These are phyloP conservation scores for Oxyteleia sp. DNA, from an alignment of 2,888 invertebrate species.

Conservation along the genomic window DNA sequence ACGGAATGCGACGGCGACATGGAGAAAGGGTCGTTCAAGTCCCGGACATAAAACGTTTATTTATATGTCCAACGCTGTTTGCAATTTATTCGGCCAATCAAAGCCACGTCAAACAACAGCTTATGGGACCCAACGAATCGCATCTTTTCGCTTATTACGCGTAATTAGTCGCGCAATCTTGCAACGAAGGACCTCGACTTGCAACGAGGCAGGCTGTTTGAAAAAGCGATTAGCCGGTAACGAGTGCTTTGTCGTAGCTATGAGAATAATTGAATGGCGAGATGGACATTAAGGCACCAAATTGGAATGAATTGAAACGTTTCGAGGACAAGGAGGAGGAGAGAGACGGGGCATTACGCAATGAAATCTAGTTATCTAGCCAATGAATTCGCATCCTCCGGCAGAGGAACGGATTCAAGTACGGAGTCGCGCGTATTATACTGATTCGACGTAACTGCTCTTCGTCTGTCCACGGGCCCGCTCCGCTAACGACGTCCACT, in stretches of 20 bases:
- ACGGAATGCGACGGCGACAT: constrained; percentile 64
- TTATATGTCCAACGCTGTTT: constrained; percentile 84
- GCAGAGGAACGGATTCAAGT: constrained; percentile 76
- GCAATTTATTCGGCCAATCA: constrained; percentile 66
- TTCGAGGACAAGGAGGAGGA: constrained; percentile 51
- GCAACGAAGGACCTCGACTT: constrained; percentile 33
- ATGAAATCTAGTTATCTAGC: constrained; percentile 86
- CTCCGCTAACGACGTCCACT: constrained; percentile 86
- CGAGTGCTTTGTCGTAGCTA: constrained; percentile 43
- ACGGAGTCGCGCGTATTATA: constrained; percentile 71
- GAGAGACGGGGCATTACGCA: constrained; percentile 82
- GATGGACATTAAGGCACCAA: constrained; percentile 68
- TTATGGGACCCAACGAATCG: neutral
- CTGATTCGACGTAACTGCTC: constrained; percentile 85
- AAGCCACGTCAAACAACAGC: constrained; percentile 28
- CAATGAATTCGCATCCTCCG: constrained; percentile 87
- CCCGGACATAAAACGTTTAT: constrained; percentile 87
- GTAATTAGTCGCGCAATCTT: constrained; percentile 17
- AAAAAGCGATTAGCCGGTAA: constrained; percentile 62
- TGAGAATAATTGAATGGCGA: constrained; percentile 62
- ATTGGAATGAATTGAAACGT: constrained; percentile 71
- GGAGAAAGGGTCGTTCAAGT: constrained; percentile 74
- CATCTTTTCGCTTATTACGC: neutral
- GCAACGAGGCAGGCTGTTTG: constrained; percentile 20
- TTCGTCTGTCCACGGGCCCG: constrained; percentile 80